Base-by-base conservation (phyloP, 2,113 vertebrate species). In the Okapia johnstoni region DNA sequence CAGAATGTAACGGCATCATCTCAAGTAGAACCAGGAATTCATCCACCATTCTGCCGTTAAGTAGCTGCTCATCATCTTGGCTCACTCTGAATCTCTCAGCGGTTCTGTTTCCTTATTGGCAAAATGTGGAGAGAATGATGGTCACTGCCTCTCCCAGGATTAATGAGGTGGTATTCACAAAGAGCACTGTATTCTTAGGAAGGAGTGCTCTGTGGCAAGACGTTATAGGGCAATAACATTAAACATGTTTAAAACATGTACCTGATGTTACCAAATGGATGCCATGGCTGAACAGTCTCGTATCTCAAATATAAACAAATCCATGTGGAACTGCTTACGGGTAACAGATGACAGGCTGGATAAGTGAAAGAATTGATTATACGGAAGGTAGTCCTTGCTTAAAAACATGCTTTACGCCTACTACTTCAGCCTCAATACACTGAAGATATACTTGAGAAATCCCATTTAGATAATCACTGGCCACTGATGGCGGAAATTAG, bases 391-490 rank as follows among this genome's bases (percentile, higher is more conserved):
- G n/a, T 88, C 96, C 90, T 93, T 93, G 95, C 85, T 94, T 97
- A 8, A 96, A 94, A 96, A 97, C 52, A 90, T 96, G 97, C 77
- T 94, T 90, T 76, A 50, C 76, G 16, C 66, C 58, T 97, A 88
- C 88, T 95, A 63, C 90, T 95, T 97, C 76, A 81, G 94, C 70
- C 54, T 93, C 40, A 95, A 28, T 98, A 48, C 57, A 58, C 6
- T 33, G n/a, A 97, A 88, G 92, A 98, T 43, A 95, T 96, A 92
- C 84, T 97, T 95, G 85, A 97, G 83, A 85, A 98, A 88, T 83
- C 25, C 61, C 60, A 73, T 88, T 97, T 89, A 95, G 90, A 23
- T 85, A 85, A 94, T 88, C 93, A 81, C 90, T 90, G 57, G 54
- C 76, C 81, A 93, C 6, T 94, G 93, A 93, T 80, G 85, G 40